phyloP scores from a whole-genome alignment of 2,888 invertebrate genomes.

The Synergus gifuensis region DNA sequence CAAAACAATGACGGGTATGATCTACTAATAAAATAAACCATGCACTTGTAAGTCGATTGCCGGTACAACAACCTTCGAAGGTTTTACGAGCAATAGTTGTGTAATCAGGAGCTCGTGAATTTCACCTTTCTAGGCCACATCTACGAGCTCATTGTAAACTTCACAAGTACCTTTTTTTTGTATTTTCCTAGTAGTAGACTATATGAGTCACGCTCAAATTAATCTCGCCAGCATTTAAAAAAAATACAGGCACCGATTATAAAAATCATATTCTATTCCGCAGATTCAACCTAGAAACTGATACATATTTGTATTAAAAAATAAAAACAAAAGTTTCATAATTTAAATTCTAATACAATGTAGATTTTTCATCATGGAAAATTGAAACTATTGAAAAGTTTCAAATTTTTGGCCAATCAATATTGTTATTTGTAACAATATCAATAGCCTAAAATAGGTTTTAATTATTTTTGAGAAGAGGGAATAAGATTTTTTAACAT shows the following conservation, averaged over 20 bases:
- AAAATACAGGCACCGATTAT: background rate
- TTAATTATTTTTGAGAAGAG: no score
- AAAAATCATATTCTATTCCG: background rate
- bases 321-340: background rate
- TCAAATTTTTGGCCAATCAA: no score
- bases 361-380: no score
- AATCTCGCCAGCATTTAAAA: background rate
- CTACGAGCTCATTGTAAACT: conserved; percentile 20
- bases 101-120: conserved; percentile 24
- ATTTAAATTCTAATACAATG: no score
- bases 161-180: background rate
- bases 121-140: conserved; percentile 36
- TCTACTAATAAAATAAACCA: background rate
- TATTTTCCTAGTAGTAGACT: background rate
- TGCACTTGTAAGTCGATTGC: conserved; percentile 7
- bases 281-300: background rate
- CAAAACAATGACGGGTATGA: background rate
- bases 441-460: no score
- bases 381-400: no score
- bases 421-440: no score
- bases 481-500: no score
- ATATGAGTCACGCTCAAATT: conserved; percentile 2
- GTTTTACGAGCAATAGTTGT: conserved; percentile 23
- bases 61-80: conserved; percentile 11
- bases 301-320: background rate